These are phyloP conservation scores for Menidia menidia DNA, from an alignment of 2,797 vertebrate genomes.

Conservation along the genomic window DNA sequence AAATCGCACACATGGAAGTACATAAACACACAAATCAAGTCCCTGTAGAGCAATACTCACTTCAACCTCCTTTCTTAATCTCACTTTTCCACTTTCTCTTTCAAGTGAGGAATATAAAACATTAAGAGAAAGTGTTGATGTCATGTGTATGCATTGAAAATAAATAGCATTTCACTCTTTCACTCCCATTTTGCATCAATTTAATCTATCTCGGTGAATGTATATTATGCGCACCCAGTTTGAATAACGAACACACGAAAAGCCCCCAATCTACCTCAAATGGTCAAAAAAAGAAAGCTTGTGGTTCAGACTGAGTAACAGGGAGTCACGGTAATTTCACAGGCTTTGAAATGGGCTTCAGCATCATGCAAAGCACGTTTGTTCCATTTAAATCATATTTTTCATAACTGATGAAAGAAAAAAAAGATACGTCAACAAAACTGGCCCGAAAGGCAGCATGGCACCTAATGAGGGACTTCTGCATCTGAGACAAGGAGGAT, in stretches of 20 bases:
- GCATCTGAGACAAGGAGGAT: slow-evolving; percentile 69
- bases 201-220: slow-evolving; percentile 37
- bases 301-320: slow-evolving; percentile 54
- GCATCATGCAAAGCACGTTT: slow-evolving; percentile 67
- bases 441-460: slow-evolving; percentile 59
- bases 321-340: slow-evolving; percentile 53
- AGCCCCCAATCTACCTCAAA: slow-evolving; percentile 40
- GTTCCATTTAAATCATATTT: slow-evolving; percentile 65
- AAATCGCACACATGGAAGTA: slow-evolving; percentile 28
- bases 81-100: slow-evolving; percentile 21
- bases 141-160: slow-evolving; percentile 33
- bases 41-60: not conserved
- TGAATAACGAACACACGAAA: slow-evolving; percentile 62
- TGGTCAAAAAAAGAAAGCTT: slow-evolving; percentile 39
- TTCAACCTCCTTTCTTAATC: slow-evolving; percentile 23
- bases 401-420: slow-evolving; percentile 70
- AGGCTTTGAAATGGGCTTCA: slow-evolving; percentile 44
- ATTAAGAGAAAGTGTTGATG: slow-evolving; percentile 6
- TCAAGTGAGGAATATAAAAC: slow-evolving; percentile 10
- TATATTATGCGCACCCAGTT: slow-evolving; percentile 52
- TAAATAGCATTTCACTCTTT: slow-evolving; percentile 46
- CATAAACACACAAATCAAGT: slow-evolving; percentile 18
- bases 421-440: slow-evolving; percentile 63
- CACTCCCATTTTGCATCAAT: slow-evolving; percentile 13
- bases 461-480: slow-evolving; percentile 75